Conservation (phyloP, 1,140 invertebrate species). For the Listronotus oregonensis region DNA sequence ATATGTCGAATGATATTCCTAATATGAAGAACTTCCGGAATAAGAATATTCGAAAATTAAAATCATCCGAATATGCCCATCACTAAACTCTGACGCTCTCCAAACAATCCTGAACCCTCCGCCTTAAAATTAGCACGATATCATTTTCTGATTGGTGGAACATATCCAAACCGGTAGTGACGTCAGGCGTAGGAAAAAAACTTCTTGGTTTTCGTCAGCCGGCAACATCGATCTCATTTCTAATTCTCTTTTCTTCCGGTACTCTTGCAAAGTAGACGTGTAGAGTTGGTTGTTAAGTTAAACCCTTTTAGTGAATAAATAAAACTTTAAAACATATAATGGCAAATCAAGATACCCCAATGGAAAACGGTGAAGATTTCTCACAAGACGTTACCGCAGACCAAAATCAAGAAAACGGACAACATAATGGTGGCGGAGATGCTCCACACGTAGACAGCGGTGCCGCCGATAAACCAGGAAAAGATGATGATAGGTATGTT, state of each 20-base stretch:
- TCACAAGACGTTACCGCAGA: conserved; percentile 67
- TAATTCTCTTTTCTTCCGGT: conserved; percentile 31
- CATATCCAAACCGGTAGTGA: conserved; percentile 2
- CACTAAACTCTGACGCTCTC: no score
- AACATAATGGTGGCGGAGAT: conserved; percentile 64
- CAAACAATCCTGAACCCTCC: no score
- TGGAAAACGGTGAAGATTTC: conserved; percentile 68
- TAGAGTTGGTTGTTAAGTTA: conserved; percentile 16
- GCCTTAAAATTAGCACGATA: no score
- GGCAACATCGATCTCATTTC: neutral
- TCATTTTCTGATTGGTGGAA: no score
- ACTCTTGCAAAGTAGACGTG: conserved; percentile 39
- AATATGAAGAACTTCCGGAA: no score
- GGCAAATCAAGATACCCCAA: conserved; percentile 53
- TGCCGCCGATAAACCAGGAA: conserved; percentile 67
- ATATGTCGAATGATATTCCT: no score
- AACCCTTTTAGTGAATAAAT: conserved; percentile 25
- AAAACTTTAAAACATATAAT: conserved; percentile 40
- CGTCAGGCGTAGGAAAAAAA: conserved; percentile 5
- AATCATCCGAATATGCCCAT: no score
- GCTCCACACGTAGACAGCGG: conserved; percentile 65
- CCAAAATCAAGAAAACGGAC: conserved; percentile 60
- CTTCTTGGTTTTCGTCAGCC: neutral
- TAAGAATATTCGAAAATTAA: no score
- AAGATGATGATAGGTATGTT: conserved; percentile 74